A percentile compares a stretch with the other conserved stretches of the same genome.
Evolutionary conservation across 2,888 invertebrate species (phyloP).

Genomic region (Lampropteryx suffumata): DNA sequence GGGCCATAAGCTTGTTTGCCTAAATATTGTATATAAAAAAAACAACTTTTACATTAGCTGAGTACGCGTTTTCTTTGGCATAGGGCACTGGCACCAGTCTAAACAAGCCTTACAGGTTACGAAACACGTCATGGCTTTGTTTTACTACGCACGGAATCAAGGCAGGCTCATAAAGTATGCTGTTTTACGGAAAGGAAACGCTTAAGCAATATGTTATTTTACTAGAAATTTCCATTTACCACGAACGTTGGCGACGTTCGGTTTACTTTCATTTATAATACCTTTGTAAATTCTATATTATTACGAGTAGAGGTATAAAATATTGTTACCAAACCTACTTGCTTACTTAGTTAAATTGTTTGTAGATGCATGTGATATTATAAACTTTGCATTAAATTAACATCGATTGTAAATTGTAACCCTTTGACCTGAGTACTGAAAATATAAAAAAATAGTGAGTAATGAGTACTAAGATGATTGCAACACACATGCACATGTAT

Average conservation of each 20-base stretch:
- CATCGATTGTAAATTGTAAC: no score
- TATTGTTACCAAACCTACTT: neutral
- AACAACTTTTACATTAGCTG: neutral
- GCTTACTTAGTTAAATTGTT: no score
- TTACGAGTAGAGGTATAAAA: no score
- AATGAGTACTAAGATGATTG: no score
- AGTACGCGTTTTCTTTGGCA: neutral
- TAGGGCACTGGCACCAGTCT: conserved; percentile 2
- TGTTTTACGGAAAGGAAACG: conserved; percentile 31
- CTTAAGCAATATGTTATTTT: conserved; percentile 21
- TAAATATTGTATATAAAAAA: no score
- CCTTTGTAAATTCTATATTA: no score
- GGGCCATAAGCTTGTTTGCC: no score
- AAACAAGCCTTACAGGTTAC: neutral
- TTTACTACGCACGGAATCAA: conserved; percentile 27
- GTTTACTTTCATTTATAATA: conserved; percentile 5
- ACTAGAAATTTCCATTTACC: conserved; percentile 5
- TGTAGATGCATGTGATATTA: no score
- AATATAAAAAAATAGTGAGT: no score
- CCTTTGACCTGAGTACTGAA: no score
- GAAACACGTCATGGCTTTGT: conserved; percentile 10
- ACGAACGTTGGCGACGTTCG: neutral
- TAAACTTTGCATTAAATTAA: no score
- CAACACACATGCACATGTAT: no score
- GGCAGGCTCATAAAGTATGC: conserved; percentile 24